Conservation (phyloP, 2,797 vertebrate species). For the Hybognathus amarus region DNA sequence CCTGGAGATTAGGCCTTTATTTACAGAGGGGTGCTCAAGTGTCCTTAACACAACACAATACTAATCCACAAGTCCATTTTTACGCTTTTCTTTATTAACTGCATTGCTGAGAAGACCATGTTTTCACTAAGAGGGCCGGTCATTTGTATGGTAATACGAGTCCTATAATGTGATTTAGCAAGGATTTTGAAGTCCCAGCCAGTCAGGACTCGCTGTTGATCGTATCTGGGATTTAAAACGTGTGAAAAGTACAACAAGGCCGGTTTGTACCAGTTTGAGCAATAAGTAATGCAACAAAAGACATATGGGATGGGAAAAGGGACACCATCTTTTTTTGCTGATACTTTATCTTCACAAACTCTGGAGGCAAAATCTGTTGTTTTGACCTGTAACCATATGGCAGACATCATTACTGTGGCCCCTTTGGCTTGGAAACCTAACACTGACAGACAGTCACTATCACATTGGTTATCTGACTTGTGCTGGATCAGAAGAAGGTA, state of each 20-base stretch:
- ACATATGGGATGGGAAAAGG: conserved; percentile 41
- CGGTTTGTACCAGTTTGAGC: conserved; percentile 19
- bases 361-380: conserved; percentile 64
- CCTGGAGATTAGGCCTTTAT: conserved; percentile 75
- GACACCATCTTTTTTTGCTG: conserved; percentile 37
- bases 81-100: conserved; percentile 58
- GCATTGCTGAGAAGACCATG: conserved; percentile 42
- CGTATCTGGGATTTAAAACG: conserved; percentile 36
- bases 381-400: conserved; percentile 75
- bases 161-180: conserved; percentile 49
- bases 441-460: conserved; percentile 61
- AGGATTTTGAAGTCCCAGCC: conserved; percentile 23
- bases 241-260: conserved; percentile 15
- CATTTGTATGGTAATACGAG: conserved; percentile 55
- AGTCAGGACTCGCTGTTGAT: conserved; percentile 19
- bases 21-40: conserved; percentile 72
- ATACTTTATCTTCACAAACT: conserved; percentile 63
- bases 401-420: conserved; percentile 65
- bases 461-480: conserved; percentile 63
- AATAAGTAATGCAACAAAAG: conserved; percentile 25
- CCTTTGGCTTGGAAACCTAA: conserved; percentile 66
- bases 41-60: conserved; percentile 69
- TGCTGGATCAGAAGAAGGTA: conserved; percentile 67
- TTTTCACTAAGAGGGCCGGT: conserved; percentile 34
- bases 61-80: conserved; percentile 67